Percentiles rank a stretch among this genome's conserved stretches.
Evolutionary conservation across 2,113 vertebrate genomes (phyloP).

Genomic region (Zingel zingel): DNA sequence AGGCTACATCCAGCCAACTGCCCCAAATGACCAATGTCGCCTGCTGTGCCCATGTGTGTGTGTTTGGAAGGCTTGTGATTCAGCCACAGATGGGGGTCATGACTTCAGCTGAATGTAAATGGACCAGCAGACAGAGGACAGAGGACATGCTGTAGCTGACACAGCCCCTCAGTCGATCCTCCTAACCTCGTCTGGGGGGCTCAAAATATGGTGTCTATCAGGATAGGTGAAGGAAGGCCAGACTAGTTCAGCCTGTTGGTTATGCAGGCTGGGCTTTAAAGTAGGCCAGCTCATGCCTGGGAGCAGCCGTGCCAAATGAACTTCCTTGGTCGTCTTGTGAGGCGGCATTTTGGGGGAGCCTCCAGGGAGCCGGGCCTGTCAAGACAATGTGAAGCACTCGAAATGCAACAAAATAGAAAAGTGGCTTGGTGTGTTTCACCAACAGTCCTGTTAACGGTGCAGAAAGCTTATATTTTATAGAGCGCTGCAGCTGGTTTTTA

Average conservation of each 20-base stretch:
- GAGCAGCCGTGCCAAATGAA: slow-evolving; percentile 74
- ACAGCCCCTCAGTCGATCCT: slow-evolving; percentile 2
- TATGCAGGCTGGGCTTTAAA: slow-evolving; percentile 69
- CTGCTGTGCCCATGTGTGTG: slow-evolving; percentile 39
- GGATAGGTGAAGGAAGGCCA: slow-evolving; percentile 43
- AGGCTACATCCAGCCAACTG: slow-evolving; percentile 22
- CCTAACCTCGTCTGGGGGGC: slow-evolving; percentile 10
- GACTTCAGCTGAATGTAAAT: slow-evolving; percentile 47
- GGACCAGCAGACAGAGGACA: slow-evolving; percentile 32
- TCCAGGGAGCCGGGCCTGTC: slow-evolving; percentile 62
- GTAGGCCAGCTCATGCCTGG: slow-evolving; percentile 79
- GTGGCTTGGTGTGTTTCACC: slow-evolving; percentile 18
- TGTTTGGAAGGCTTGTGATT: slow-evolving; percentile 13
- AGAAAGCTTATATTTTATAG: background rate
- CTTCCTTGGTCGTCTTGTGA: slow-evolving; percentile 60
- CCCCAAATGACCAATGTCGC: slow-evolving; percentile 49
- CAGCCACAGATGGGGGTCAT: slow-evolving; percentile 55
- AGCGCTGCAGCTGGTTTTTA: background rate
- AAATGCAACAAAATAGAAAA: slow-evolving; percentile 22
- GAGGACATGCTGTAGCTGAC: slow-evolving; percentile 21
- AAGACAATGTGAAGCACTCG: slow-evolving; percentile 38
- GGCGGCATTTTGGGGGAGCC: slow-evolving; percentile 63
- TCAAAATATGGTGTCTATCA: slow-evolving; percentile 24
- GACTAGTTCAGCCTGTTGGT: slow-evolving; percentile 64
- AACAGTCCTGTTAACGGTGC: background rate